phyloP scores from a whole-genome alignment of 2,888 invertebrate genomes.

The Sinhomidia bicolor region DNA sequence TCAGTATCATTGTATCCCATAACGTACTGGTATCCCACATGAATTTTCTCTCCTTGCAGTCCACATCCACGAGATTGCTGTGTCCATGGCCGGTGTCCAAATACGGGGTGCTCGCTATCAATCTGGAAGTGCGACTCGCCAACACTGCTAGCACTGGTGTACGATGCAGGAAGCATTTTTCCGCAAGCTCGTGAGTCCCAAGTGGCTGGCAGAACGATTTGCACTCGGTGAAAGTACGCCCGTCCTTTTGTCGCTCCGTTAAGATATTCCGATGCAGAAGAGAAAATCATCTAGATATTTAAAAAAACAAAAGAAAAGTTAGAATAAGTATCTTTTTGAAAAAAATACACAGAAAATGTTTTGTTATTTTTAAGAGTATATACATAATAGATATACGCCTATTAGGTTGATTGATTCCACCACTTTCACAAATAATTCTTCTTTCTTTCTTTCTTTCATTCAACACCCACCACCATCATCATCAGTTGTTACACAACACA shows the following conservation, averaged over 20 bases:
- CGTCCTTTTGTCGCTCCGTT: constrained; percentile 85
- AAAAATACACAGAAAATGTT: background rate
- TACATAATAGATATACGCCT: background rate
- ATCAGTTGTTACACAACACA: background rate
- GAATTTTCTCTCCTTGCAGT: constrained; percentile 85
- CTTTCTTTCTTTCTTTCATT: background rate
- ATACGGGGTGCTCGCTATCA: constrained; percentile 83
- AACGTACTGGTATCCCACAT: constrained; percentile 81
- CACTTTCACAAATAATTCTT: constrained; percentile 32
- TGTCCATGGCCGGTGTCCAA: constrained; percentile 84
- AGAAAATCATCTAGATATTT: constrained; percentile 83
- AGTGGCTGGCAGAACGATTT: constrained; percentile 85
- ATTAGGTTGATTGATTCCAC: constrained; percentile 72
- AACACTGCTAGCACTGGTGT: constrained; percentile 83
- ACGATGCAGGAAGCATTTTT: constrained; percentile 81
- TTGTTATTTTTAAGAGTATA: too few species aligned
- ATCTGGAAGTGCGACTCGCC: constrained; percentile 83
- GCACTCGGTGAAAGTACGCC: constrained; percentile 84
- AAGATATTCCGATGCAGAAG: constrained; percentile 84
- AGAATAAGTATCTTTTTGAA: background rate
- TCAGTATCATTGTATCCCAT: constrained; percentile 78
- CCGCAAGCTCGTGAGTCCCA: constrained; percentile 80
- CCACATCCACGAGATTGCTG: constrained; percentile 86
- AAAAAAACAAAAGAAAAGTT: constrained; percentile 76
- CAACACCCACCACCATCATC: background rate